Evolutionary conservation across 1,140 invertebrate species (phyloP).

Genomic region (Lepidurus couesii): DNA sequence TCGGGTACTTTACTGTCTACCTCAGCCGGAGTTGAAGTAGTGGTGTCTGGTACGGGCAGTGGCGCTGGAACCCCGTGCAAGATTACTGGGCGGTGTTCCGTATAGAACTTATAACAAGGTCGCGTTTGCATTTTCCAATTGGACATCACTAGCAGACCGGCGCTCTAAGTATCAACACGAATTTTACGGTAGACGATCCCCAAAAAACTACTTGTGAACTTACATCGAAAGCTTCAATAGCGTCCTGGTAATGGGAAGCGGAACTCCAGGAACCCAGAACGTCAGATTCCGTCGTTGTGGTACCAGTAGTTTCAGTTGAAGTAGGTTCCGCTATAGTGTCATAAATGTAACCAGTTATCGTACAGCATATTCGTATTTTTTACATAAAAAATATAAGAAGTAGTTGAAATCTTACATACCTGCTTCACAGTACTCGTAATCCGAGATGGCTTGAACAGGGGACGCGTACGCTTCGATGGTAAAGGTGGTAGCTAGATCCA

Average conservation of each 20-base stretch:
- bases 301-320: no score
- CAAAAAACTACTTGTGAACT: neutral
- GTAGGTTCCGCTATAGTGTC: no score
- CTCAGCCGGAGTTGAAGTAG: neutral
- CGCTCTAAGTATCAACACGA: slow-evolving; percentile 21
- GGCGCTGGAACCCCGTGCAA: neutral
- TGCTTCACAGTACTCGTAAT: slow-evolving; percentile 39
- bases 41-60: neutral
- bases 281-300: no score
- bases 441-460: slow-evolving; percentile 43
- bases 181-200: neutral
- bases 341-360: no score
- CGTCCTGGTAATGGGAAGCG: neutral
- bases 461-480: slow-evolving; percentile 42
- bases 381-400: neutral
- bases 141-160: neutral
- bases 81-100: neutral
- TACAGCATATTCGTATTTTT: no score
- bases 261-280: neutral
- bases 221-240: slow-evolving; percentile 47
- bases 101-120: neutral
- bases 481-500: slow-evolving; percentile 44
- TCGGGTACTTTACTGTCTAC: no score
- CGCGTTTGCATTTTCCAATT: neutral
- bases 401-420: slow-evolving; percentile 33